phyloP scores from a whole-genome alignment of 2,888 invertebrate genomes.

The Volucella zonaria region DNA sequence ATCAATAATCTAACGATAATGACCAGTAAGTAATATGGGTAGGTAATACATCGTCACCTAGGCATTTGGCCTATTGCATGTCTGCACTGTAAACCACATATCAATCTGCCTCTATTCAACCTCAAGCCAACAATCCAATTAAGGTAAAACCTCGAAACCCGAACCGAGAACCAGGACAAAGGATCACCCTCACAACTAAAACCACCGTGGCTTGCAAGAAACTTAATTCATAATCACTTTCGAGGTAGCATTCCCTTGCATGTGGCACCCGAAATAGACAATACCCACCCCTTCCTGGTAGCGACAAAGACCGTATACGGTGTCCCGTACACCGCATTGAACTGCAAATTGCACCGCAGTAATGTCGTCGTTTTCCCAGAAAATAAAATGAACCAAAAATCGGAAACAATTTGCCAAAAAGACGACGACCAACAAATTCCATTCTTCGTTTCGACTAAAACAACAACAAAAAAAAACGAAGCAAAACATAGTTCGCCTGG shows the following conservation, averaged over 20 bases:
- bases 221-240: slow-evolving; percentile 15
- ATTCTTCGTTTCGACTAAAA: neutral
- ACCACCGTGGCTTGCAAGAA: neutral
- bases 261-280: neutral
- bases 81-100: no score
- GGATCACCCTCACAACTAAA: neutral
- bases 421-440: slow-evolving; percentile 1
- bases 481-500: neutral
- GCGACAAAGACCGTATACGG: neutral
- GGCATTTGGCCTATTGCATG: no score
- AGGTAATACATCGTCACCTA: no score
- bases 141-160: no score
- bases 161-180: no score
- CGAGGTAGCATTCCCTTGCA: neutral
- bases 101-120: no score
- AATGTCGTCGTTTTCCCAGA: slow-evolving; percentile 15
- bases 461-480: neutral
- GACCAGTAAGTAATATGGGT: no score
- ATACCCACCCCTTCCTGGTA: slow-evolving; percentile 16
- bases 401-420: slow-evolving; percentile 53
- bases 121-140: no score
- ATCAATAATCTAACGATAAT: no score
- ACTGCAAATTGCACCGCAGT: slow-evolving; percentile 43
- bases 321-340: slow-evolving; percentile 29
- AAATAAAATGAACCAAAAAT: slow-evolving; percentile 16